Base-by-base conservation (phyloP, 1,140 invertebrate species). In the Drosophila sulfurigaster region DNA sequence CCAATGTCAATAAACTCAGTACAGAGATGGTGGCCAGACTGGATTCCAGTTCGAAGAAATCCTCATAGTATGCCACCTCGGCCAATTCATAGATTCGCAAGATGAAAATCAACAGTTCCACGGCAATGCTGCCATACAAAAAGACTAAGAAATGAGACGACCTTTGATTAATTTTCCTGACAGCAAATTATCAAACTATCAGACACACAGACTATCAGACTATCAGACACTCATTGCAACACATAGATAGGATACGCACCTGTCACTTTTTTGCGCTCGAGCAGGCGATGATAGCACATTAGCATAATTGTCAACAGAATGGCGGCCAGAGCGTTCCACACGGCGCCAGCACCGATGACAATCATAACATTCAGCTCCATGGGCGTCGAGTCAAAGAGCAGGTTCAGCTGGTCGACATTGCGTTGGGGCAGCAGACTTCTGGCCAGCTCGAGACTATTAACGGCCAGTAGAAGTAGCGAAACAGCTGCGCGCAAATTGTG, bases 401-500 rank as follows among this genome's bases (percentile, higher is more conserved):
- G 51, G 35, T 81, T 80, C 6, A 88, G 52, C 56, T 72, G 51
- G 5, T 58, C 63, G 8, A 43, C 52, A 25, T 41, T 46, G 25
- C 52, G 80, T n/a, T 67, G 64, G 3, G 91, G 80, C 57, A 92
- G 54, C 41, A 82, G 65, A 65, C 78, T 79, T 11, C 75, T 73
- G 16, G 79, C 85, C 57, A 92, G 41, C 57, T 92, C 85, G 13
- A 92, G 63, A 38, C 82, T 91, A 67, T 92, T 92, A 49, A 81
- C 51, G 52, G 82, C 72, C 70, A 92, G 46, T 43, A 92, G 60
- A 1, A 91, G 65, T 32, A 92, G 48, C 16, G 77, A 82, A 35
- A 81, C 58, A 25, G 78, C 79, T 59, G 90, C 85, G 41, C 91
- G 88, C 71, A 80, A 70, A 91, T 92, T 92, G 73, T 92, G 91